These are phyloP conservation scores for Hipparchia sbordonii DNA, from an alignment of 2,888 invertebrate genomes.

Conservation along the genomic window DNA sequence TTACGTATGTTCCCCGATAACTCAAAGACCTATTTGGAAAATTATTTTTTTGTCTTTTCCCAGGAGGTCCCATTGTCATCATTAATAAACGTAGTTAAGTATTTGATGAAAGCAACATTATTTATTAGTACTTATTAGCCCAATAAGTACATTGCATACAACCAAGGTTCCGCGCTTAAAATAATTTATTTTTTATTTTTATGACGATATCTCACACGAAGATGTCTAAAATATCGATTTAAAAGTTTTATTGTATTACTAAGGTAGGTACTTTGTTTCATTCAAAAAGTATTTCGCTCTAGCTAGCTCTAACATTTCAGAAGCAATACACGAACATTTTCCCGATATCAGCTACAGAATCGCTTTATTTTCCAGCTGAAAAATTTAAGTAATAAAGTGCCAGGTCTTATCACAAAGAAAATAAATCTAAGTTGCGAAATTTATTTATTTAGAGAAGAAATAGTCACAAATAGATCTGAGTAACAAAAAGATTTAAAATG, in stretches of 20 bases:
- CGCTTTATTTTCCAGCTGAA: constrained; percentile 76
- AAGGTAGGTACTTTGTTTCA: constrained; percentile 40
- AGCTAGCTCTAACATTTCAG: constrained; percentile 58
- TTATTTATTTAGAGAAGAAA: constrained; percentile 4
- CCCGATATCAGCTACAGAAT: constrained; percentile 79
- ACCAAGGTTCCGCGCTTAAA: too few relatives aligned
- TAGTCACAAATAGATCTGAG: neutral
- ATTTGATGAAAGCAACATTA: too few relatives aligned
- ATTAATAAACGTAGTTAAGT: too few relatives aligned
- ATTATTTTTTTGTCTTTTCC: too few relatives aligned
- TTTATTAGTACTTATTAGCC: too few relatives aligned
- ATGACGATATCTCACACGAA: neutral
- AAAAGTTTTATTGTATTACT: constrained; percentile 41
- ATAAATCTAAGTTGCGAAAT: constrained; percentile 5
- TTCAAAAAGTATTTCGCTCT: constrained; percentile 61
- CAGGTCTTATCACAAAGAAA: constrained; percentile 17
- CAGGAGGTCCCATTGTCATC: too few relatives aligned
- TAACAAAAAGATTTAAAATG: too few relatives aligned
- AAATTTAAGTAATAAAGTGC: constrained; percentile 75
- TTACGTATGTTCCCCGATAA: too few relatives aligned
- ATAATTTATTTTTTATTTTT: neutral
- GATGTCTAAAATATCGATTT: constrained; percentile 17
- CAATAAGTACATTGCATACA: too few relatives aligned
- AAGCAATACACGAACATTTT: constrained; percentile 64
- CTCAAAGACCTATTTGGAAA: too few relatives aligned